Conservation (phyloP, 92 coral and sea anemone species). For the Zoanthus sansibaricus region DNA sequence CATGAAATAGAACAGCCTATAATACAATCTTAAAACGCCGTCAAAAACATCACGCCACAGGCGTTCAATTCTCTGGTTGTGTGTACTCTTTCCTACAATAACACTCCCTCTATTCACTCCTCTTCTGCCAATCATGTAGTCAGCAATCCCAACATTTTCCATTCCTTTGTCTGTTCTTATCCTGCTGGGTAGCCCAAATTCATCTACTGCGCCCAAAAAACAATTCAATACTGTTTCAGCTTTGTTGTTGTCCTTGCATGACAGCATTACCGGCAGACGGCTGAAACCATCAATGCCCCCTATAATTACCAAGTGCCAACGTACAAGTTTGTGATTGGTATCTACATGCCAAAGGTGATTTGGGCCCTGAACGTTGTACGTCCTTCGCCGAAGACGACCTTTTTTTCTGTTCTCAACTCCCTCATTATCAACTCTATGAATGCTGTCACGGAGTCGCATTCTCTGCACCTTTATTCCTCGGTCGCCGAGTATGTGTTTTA, state of each 20-base stretch:
- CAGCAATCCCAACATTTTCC: constrained; percentile 78
- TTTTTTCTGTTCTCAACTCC: constrained; percentile 49
- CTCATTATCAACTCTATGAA: constrained; percentile 52
- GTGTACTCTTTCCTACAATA: constrained; percentile 74
- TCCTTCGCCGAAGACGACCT: constrained; percentile 29
- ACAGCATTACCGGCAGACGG: constrained; percentile 66
- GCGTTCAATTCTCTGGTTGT: constrained; percentile 75
- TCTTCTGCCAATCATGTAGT: constrained; percentile 75
- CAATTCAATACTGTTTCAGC: constrained; percentile 67
- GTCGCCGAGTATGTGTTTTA: constrained; percentile 11
- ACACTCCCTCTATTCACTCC: constrained; percentile 75
- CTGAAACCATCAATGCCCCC: constrained; percentile 52
- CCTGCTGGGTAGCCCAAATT: constrained; percentile 84
- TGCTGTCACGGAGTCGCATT: constrained; percentile 51
- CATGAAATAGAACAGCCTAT: constrained; percentile 76
- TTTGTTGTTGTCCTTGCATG: constrained; percentile 30
- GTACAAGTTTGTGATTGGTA: constrained; percentile 13
- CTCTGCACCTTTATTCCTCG: no score
- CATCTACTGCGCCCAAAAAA: constrained; percentile 65
- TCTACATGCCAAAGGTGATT: constrained; percentile 53
- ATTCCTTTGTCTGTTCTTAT: constrained; percentile 76
- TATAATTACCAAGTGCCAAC: constrained; percentile 68
- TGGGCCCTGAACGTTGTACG: neutral
- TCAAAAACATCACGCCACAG: constrained; percentile 79
- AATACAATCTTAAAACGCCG: constrained; percentile 72